A percentile compares a stretch with the other conserved stretches of the same genome.
These are phyloP conservation scores for Ceraclea dissimilis DNA, from an alignment of 2,888 invertebrate species.

Conservation along the genomic window DNA sequence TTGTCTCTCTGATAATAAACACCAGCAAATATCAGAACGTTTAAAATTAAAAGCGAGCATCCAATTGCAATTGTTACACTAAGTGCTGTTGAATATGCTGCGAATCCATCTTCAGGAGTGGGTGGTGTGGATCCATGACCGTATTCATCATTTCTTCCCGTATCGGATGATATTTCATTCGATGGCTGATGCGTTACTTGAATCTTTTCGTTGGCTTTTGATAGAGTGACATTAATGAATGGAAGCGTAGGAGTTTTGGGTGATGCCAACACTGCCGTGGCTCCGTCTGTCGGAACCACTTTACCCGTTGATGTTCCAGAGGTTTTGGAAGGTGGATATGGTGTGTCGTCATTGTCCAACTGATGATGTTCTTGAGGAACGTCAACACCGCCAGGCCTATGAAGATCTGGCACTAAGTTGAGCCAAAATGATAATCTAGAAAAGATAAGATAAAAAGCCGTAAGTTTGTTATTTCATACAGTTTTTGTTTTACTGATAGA, in stretches of 20 bases:
- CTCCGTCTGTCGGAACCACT: slow-evolving; percentile 46
- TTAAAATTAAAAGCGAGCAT: slow-evolving; percentile 82
- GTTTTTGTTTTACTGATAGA: neutral
- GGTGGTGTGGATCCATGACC: slow-evolving; percentile 44
- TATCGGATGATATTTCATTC: slow-evolving; percentile 26
- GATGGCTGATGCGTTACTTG: slow-evolving; percentile 35
- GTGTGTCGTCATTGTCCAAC: slow-evolving; percentile 65
- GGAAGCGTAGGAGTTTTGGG: slow-evolving; percentile 32
- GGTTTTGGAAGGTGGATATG: slow-evolving; percentile 48
- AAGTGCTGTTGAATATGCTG: slow-evolving; percentile 83
- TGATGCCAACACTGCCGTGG: slow-evolving; percentile 40
- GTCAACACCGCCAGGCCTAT: slow-evolving; percentile 80
- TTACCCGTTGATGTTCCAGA: slow-evolving; percentile 51
- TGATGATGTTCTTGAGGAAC: slow-evolving; percentile 81
- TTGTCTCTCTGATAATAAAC: slow-evolving; percentile 90
- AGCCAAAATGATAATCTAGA: slow-evolving; percentile 85
- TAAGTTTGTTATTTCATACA: neutral
- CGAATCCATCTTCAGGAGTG: slow-evolving; percentile 79
- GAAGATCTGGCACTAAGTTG: slow-evolving; percentile 86
- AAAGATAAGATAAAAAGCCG: neutral
- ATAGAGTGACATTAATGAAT: slow-evolving; percentile 41
- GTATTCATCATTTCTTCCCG: slow-evolving; percentile 31
- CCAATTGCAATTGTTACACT: slow-evolving; percentile 94
- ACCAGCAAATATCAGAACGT: slow-evolving; percentile 89
- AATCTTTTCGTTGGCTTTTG: slow-evolving; percentile 36